A percentile compares a stretch with the other conserved stretches of the same genome.
These are phyloP conservation scores for Thalassophryne amazonica DNA, from an alignment of 2,797 vertebrate genomes.

Conservation along the genomic window DNA sequence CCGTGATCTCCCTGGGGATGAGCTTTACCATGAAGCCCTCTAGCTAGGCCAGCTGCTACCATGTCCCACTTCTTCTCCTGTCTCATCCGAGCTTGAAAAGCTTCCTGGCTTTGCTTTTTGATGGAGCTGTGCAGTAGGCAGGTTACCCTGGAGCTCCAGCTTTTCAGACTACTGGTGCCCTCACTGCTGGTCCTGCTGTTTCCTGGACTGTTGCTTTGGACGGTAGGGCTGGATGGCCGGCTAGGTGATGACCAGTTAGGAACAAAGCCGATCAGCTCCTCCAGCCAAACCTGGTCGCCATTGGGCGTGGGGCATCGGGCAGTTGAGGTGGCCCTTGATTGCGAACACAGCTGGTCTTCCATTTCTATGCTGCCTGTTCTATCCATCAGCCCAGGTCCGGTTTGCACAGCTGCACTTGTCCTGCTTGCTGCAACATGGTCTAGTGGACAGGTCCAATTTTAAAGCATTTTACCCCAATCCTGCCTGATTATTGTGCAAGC, in stretches of 20 bases:
- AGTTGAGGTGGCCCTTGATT: slow-evolving; percentile 9
- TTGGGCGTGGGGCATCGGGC: background rate
- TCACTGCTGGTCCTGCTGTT: slow-evolving; percentile 62
- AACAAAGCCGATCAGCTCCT: slow-evolving; percentile 34
- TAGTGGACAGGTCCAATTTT: slow-evolving; percentile 51
- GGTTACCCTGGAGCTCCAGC: slow-evolving; percentile 59
- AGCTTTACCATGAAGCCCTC: slow-evolving; percentile 1
- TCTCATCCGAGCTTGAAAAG: slow-evolving; percentile 46
- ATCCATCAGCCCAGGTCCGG: slow-evolving; percentile 20
- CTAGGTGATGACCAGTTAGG: slow-evolving; percentile 28
- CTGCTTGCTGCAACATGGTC: slow-evolving; percentile 48
- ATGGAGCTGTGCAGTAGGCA: slow-evolving; percentile 48
- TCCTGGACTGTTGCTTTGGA: slow-evolving; percentile 30
- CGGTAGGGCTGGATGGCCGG: slow-evolving; percentile 30
- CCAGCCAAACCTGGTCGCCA: slow-evolving; percentile 43
- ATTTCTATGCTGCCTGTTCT: slow-evolving; percentile 13
- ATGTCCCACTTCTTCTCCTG: slow-evolving; percentile 28
- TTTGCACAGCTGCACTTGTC: slow-evolving; percentile 19
- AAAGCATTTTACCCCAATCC: slow-evolving; percentile 66
- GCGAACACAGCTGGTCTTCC: background rate
- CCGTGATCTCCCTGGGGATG: slow-evolving; percentile 10
- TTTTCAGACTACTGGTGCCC: slow-evolving; percentile 50
- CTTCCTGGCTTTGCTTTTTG: slow-evolving; percentile 60
- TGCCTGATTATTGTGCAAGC: slow-evolving; percentile 45
- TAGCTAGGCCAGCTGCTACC: slow-evolving; percentile 10